Evolutionary conservation across 2,797 vertebrate genomes (phyloP).

Genomic region (Clarias pachynema): DNA sequence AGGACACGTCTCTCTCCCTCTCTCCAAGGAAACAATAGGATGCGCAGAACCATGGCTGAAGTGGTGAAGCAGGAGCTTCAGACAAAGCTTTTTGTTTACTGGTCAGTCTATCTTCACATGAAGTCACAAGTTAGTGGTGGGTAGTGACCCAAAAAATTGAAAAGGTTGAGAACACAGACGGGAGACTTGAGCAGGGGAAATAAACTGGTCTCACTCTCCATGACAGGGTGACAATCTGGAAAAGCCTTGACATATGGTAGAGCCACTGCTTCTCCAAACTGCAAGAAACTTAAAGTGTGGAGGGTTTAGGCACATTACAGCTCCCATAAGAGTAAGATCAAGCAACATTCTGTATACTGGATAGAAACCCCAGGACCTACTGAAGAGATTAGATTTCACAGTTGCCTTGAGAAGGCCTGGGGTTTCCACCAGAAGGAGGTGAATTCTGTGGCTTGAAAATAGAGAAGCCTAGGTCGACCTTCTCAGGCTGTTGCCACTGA

Average conservation of each 20-base stretch:
- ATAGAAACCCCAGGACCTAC: neutral
- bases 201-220: neutral
- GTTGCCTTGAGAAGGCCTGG: neutral
- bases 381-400: neutral
- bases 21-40: neutral
- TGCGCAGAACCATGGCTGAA: neutral
- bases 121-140: neutral
- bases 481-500: neutral
- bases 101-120: neutral
- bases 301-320: neutral
- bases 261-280: neutral
- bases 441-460: neutral
- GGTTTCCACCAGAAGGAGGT: neutral
- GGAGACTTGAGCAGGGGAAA: neutral
- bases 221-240: neutral
- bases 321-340: neutral
- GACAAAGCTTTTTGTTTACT: slow-evolving; percentile 12
- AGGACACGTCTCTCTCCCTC: neutral
- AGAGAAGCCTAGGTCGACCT: neutral
- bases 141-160: neutral
- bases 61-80: neutral
- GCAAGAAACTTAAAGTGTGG: neutral
- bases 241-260: neutral
- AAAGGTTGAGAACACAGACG: neutral
- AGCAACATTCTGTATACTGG: neutral